Conservation (phyloP, 1,140 invertebrate species). For the honey bee (Apis mellifera) region Amel_HAv3.1 CM009945.2:7905001-7905500, state of each 20-base stretch:
- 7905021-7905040: slow-evolving; percentile 8
- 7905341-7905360: slow-evolving; percentile 21
- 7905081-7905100: slow-evolving; percentile 44
- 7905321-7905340: slow-evolving; percentile 69
- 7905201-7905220: slow-evolving; percentile 44
- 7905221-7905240: slow-evolving; percentile 44
- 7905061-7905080: slow-evolving; percentile 45
- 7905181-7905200: slow-evolving; percentile 54
- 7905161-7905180: slow-evolving; percentile 44
- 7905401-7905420: not conserved
- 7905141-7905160: slow-evolving; percentile 37
- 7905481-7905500: slow-evolving; percentile 81
- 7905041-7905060: slow-evolving; percentile 12
- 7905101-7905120: slow-evolving; percentile 50
- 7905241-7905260: slow-evolving; percentile 54
- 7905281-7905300: slow-evolving; percentile 68
- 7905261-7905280: slow-evolving; percentile 55
- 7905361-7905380: not conserved
- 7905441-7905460: too few relatives aligned
- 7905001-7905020: not conserved
- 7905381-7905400: not conserved
- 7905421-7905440: too few relatives aligned
- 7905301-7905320: slow-evolving; percentile 72
- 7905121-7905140: slow-evolving; percentile 32
- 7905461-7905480: not conserved